Conservation (phyloP, 2,113 vertebrate species). For the Pteropus alecto region DNA sequence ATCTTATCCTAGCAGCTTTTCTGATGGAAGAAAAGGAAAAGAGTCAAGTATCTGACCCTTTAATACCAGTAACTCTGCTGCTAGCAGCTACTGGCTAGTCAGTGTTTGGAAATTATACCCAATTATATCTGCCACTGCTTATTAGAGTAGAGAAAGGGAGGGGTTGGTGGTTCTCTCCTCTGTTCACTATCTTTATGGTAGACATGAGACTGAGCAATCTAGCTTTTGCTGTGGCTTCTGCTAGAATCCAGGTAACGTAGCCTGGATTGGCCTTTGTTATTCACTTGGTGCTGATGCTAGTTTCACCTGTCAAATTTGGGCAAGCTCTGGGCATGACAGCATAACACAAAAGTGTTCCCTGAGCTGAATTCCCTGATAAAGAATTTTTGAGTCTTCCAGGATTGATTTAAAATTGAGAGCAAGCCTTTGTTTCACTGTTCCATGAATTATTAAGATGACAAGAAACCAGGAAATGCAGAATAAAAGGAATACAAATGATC, state of each 20-base stretch:
- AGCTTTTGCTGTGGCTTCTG: background rate
- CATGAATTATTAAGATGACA: constrained; percentile 45
- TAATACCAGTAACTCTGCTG: background rate
- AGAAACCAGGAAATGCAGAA: background rate
- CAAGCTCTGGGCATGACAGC: background rate
- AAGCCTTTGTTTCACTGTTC: constrained; percentile 26
- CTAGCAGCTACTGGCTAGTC: background rate
- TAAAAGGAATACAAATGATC: constrained; percentile 15
- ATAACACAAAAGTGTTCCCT: background rate
- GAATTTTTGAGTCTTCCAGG: background rate
- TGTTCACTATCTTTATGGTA: background rate
- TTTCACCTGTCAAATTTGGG: background rate
- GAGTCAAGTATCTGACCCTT: background rate
- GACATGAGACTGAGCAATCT: background rate
- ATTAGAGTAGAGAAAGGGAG: background rate
- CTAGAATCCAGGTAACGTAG: background rate
- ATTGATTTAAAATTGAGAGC: background rate
- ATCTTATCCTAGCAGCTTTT: background rate
- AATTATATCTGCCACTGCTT: background rate
- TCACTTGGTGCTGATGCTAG: background rate
- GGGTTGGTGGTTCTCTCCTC: background rate
- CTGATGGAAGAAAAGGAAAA: background rate
- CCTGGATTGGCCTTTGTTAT: background rate
- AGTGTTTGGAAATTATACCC: background rate
- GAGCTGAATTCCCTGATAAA: background rate